These are phyloP conservation scores for Psilopogon haemacephalus DNA, from an alignment of 2,113 vertebrate species.

Conservation along the genomic window DNA sequence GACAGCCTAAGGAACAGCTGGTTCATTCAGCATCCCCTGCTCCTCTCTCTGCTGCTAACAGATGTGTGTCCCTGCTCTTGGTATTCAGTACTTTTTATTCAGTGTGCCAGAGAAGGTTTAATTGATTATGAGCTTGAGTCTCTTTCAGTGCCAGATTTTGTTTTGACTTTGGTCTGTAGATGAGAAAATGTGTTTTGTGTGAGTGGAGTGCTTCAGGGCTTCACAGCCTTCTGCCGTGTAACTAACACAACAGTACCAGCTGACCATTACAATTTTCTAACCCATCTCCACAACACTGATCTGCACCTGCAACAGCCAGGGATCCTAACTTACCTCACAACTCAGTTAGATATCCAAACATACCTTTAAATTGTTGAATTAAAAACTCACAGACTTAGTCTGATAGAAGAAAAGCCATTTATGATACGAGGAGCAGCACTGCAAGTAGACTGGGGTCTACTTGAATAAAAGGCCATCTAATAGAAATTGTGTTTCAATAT, in stretches of 20 bases:
- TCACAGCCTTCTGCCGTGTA: background rate
- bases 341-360: background rate
- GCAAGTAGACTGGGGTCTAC: background rate
- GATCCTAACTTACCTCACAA: background rate
- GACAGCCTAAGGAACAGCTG: background rate
- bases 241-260: background rate
- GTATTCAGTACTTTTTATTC: background rate
- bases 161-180: background rate
- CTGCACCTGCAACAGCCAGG: background rate
- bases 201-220: background rate
- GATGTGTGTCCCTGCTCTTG: background rate
- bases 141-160: background rate
- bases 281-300: background rate
- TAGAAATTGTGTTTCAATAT: background rate
- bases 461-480: background rate
- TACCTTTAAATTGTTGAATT: background rate
- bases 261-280: background rate
- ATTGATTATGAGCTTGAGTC: background rate
- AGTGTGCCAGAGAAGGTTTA: background rate
- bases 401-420: background rate
- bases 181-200: background rate
- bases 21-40: background rate
- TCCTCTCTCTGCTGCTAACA: background rate
- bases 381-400: background rate
- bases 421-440: background rate